Conservation (phyloP, 2,113 vertebrate species). For the Orientallactaga bullata region DNA sequence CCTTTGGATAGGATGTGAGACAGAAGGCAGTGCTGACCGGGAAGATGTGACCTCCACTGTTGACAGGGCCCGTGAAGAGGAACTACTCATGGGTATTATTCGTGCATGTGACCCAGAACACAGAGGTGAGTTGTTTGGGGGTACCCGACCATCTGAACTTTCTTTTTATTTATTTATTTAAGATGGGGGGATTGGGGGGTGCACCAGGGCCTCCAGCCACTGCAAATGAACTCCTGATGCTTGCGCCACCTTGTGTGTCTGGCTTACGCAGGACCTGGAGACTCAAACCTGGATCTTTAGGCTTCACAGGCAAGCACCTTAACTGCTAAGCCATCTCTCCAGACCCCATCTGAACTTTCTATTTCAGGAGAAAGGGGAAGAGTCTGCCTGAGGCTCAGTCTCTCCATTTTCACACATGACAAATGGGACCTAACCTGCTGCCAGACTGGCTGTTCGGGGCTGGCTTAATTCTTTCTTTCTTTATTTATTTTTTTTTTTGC, state of each 20-base stretch:
- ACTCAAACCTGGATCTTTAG: no score
- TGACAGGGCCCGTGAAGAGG: conserved; percentile 86
- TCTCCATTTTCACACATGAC: accelerated
- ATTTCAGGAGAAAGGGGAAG: no score
- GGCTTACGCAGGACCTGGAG: no score
- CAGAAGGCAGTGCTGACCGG: not conserved
- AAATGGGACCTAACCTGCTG: not conserved
- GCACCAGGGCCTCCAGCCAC: no score
- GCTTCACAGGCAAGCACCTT: no score
- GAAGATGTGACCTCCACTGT: conserved; percentile 76
- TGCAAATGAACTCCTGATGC: no score
- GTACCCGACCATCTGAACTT: not conserved
- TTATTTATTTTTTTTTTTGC: conserved; percentile 10
- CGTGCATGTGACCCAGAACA: conserved; percentile 90
- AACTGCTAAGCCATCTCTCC: no score
- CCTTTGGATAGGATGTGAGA: not conserved
- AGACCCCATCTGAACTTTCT: no score
- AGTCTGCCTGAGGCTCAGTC: no score
- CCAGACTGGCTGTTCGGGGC: not conserved
- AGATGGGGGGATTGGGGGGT: not conserved
- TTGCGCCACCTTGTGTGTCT: no score
- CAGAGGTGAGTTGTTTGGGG: conserved; percentile 86
- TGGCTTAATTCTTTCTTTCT: no score
- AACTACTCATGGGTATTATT: conserved; percentile 93
- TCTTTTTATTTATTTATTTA: no score